Evolutionary conservation across 2,888 invertebrate species (phyloP), one percentile per base, ranked within the genome.

Genomic region (Smittia aterrima): DNA sequence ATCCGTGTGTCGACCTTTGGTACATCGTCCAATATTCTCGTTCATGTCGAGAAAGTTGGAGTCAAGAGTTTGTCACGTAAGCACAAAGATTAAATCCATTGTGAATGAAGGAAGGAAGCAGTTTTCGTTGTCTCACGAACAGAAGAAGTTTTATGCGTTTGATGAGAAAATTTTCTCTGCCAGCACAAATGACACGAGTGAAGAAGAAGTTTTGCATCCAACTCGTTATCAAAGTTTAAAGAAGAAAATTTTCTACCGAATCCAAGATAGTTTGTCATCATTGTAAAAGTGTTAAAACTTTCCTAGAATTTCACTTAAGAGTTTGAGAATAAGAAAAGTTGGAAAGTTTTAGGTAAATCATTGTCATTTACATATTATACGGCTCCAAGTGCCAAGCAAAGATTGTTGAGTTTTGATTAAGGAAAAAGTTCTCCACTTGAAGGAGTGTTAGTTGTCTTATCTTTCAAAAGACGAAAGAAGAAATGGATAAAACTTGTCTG

Each of bases 1-100:
- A 79, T 79, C 67, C 79, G 79, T 72, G 80, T 80, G 74, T 79
- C 79, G 67, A 80, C 80, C 71, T 80, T 80, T 77, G 80, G 80
- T 71, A 80, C 80, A 75, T 80, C 80, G 62, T 79, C 79, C 75
- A 72, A 62, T 18, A 80, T 80, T 76, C 77, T 80, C 76, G 78
- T 80, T 76, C 80, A 80, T 77, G 79, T 78, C 53, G 80, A 79
- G 75, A 79, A 79, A 76, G 78, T 78, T 24, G 79, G 80, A 66
- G 77, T 78, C 41, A 80, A 79, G 77, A 79, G 79, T 77, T 78
- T 79, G 74, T 78, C 77, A 76, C 78, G 79, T 25, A 79, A 79
- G 77, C 76, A 77, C 54, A 79, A 78, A 76, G 78, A 79, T 76
- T 78, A 58, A 62, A 72, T 66, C 32, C 62, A 62, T 9, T n/a